phyloP scores from a whole-genome alignment of 2,888 invertebrate species.

The Cybosia mesomella region DNA sequence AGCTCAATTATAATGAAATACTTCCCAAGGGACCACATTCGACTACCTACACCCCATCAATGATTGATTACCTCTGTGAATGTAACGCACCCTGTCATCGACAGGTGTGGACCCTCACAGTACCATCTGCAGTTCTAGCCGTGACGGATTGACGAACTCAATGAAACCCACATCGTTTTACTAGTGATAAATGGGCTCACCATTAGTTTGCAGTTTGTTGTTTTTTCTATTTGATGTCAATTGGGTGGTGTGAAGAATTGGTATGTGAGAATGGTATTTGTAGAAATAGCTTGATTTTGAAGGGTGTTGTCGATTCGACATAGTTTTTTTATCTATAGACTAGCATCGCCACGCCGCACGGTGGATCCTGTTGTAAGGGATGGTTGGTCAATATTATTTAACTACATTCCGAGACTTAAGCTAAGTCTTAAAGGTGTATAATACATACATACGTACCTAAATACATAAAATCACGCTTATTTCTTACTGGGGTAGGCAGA shows the following conservation, averaged over 20 bases:
- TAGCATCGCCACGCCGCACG: too few species aligned
- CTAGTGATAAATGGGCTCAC: background rate
- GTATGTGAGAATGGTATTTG: constrained; percentile 6
- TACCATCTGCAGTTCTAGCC: background rate
- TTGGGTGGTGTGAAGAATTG: background rate
- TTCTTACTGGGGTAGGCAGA: too few species aligned
- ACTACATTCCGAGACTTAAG: too few species aligned
- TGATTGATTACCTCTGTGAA: constrained; percentile 5
- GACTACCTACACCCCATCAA: background rate
- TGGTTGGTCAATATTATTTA: too few species aligned
- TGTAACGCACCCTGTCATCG: constrained; percentile 8
- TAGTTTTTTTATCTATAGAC: background rate
- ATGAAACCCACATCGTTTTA: constrained; percentile 2
- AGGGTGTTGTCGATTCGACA: background rate
- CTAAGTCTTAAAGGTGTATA: too few species aligned
- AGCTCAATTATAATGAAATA: too few species aligned
- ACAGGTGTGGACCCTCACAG: constrained; percentile 2
- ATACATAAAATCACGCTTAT: too few species aligned
- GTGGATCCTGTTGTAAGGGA: too few species aligned
- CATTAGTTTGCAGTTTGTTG: constrained; percentile 12
- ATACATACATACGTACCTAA: too few species aligned
- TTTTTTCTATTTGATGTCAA: constrained; percentile 5
- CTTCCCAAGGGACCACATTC: background rate
- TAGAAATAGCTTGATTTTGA: background rate
- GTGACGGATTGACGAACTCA: background rate